Evolutionary conservation across 1,140 invertebrate genomes (phyloP).

Genomic region (Lineus longissimus): DNA sequence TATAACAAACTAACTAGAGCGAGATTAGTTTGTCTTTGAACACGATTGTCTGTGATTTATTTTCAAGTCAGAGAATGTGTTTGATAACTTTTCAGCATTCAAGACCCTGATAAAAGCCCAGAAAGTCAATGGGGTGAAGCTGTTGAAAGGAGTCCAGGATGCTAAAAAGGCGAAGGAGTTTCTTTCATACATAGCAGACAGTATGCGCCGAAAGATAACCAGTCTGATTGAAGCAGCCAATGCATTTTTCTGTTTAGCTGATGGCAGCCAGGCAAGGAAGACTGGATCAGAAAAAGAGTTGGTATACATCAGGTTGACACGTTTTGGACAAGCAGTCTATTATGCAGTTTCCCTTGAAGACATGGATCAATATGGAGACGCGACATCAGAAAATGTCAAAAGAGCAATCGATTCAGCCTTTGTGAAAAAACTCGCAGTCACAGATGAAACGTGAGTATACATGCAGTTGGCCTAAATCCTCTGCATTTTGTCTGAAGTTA

Average conservation of each 20-base stretch:
- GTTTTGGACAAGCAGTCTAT: background rate
- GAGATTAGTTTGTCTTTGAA: no score
- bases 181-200: background rate
- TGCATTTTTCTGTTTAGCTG: background rate
- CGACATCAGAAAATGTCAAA: background rate
- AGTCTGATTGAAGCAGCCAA: background rate
- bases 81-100: no score
- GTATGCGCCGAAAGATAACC: background rate
- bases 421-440: background rate
- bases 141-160: background rate
- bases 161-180: background rate
- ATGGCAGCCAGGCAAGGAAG: background rate
- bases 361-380: background rate
- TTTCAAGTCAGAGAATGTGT: no score
- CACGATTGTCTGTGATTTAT: no score
- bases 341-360: background rate
- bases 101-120: background rate
- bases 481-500: no score
- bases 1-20: no score
- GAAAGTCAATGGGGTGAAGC: background rate
- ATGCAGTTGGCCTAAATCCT: no score
- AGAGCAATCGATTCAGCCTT: background rate
- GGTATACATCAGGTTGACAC: background rate
- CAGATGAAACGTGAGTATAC: background rate
- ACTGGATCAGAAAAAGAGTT: background rate